Evolutionary conservation across 37 sponge, comb jelly and placozoan genomes (phyloP).

Genomic region (Ephydatia muelleri): DNA sequence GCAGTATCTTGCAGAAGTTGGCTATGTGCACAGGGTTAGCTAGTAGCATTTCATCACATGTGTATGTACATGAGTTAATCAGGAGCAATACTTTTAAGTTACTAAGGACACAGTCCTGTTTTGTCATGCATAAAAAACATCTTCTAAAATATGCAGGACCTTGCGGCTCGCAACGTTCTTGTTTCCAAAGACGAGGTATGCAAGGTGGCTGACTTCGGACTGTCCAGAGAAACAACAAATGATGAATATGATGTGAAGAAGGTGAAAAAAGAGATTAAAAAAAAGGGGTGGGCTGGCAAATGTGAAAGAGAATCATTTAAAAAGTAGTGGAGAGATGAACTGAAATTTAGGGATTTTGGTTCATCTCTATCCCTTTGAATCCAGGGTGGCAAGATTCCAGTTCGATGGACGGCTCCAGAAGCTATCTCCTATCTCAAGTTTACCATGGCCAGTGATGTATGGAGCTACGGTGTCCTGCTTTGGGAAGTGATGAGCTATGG

Average conservation of each 20-base stretch:
- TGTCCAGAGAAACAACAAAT: conserved; percentile 76
- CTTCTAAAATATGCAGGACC: conserved; percentile 54
- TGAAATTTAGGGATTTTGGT: not conserved
- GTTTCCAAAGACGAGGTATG: conserved; percentile 61
- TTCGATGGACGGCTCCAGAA: conserved; percentile 89
- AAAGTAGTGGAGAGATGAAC: not conserved
- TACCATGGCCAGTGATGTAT: conserved; percentile 84
- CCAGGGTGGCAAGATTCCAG: conserved; percentile 84
- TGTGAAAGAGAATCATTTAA: not conserved
- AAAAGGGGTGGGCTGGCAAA: no score
- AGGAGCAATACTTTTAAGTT: not conserved
- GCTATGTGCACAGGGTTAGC: conserved; percentile 85
- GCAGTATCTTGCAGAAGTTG: conserved; percentile 70
- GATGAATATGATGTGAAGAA: conserved; percentile 78
- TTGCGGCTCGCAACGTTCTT: conserved; percentile 85
- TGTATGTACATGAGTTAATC: not conserved
- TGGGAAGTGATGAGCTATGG: conserved; percentile 91
- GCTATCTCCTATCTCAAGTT: conserved; percentile 72
- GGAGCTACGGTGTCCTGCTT: conserved; percentile 89
- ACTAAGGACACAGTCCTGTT: not conserved
- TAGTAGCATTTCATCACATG: not conserved
- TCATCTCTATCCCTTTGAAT: not conserved
- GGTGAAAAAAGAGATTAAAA: no score
- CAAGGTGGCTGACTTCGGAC: conserved; percentile 93
- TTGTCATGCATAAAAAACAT: not conserved